Conservation (phyloP, 2,113 vertebrate genomes). For the Sylvilagus bachmani region DNA sequence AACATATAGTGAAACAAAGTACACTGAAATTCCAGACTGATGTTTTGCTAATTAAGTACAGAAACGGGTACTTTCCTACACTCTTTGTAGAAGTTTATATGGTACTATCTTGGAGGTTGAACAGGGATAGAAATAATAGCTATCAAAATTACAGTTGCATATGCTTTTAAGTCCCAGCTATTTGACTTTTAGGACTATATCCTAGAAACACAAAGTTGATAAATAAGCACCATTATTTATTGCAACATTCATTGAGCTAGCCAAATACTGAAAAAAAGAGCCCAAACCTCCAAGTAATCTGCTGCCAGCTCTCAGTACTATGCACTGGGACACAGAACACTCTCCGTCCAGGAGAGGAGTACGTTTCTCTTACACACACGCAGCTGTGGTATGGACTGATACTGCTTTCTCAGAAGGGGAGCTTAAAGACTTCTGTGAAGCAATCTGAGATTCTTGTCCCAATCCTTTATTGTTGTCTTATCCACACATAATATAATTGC, state of each 20-base stretch:
- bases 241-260: background rate
- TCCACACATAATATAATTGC: background rate
- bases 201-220: background rate
- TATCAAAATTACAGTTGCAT: background rate
- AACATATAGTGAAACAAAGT: background rate
- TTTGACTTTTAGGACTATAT: background rate
- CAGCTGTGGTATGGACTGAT: background rate
- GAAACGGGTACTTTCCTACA: background rate
- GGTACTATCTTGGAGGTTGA: background rate
- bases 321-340: background rate
- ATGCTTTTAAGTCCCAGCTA: background rate
- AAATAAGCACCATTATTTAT: constrained; percentile 33
- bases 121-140: background rate
- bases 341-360: background rate
- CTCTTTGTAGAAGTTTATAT: background rate
- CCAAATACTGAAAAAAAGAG: background rate
- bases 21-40: background rate
- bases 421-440: background rate
- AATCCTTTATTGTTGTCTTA: background rate
- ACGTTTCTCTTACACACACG: background rate
- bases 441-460: background rate
- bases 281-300: background rate
- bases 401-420: constrained; percentile 24
- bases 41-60: background rate
- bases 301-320: background rate